phyloP scores from a whole-genome alignment of 2,113 vertebrate species.

The Ophiodon elongatus region DNA sequence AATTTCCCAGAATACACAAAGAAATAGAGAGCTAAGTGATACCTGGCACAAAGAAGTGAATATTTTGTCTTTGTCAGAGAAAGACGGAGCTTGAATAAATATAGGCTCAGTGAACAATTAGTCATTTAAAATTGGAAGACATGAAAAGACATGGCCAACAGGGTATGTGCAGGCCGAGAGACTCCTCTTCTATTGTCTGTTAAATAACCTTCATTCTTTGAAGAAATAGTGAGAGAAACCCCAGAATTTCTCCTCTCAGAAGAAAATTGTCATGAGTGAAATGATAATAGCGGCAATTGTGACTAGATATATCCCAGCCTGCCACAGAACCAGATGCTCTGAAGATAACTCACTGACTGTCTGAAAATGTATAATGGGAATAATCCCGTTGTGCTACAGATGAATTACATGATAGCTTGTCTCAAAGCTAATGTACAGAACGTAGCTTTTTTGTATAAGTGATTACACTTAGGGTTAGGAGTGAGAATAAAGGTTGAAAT shows the following conservation, averaged over 20 bases:
- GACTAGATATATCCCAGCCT: constrained; percentile 6
- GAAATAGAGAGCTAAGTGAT: not conserved
- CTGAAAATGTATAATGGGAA: not conserved
- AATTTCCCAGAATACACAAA: not conserved
- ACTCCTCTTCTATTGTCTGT: not conserved
- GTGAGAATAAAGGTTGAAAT: not conserved
- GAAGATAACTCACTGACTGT: constrained; percentile 9
- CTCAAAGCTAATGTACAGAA: not conserved
- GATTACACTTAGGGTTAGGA: not conserved
- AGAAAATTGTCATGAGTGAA: constrained; percentile 1
- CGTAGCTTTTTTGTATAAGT: not conserved
- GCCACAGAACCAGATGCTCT: constrained; percentile 21
- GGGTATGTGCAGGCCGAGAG: not conserved
- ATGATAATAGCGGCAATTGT: not conserved
- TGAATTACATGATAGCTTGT: not conserved
- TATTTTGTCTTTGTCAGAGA: not conserved
- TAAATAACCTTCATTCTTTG: constrained; percentile 4
- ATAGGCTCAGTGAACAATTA: constrained; percentile 20
- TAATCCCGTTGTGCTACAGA: not conserved
- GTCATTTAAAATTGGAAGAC: not conserved
- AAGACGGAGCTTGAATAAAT: not conserved
- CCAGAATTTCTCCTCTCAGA: not conserved
- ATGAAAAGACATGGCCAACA: constrained; percentile 19
- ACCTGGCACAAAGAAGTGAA: not conserved
- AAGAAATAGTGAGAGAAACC: not conserved